Percentiles rank a stretch among this genome's conserved stretches.
Evolutionary conservation across 2,797 vertebrate species (phyloP).

Genomic region (Nyctalus aviator): DNA sequence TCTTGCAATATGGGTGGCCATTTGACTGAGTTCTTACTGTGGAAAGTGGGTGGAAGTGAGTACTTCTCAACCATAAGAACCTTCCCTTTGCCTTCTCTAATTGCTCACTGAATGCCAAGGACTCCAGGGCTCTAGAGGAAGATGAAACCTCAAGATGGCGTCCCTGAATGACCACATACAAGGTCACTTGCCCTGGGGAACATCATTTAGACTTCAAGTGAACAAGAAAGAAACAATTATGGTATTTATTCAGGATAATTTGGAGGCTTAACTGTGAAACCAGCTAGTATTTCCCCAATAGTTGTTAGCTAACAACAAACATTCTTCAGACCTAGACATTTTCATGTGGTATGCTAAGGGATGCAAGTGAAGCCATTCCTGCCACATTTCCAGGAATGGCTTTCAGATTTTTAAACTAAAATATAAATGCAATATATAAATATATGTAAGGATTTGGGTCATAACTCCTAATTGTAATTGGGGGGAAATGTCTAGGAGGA

Average conservation of each 20-base stretch:
- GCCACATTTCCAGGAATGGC: neutral
- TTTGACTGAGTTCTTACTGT: neutral
- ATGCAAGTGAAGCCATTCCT: neutral
- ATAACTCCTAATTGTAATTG: neutral
- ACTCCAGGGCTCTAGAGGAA: neutral
- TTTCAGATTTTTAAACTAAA: neutral
- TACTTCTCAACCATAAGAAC: neutral
- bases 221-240: neutral
- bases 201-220: neutral
- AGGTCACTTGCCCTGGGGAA: neutral
- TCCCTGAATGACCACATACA: neutral
- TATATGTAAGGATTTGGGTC: neutral
- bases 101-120: neutral
- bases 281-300: constrained; percentile 5
- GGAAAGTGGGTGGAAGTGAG: neutral
- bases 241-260: neutral
- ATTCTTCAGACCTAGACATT: neutral
- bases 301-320: neutral
- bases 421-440: constrained; percentile 8
- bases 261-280: neutral
- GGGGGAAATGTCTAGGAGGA: neutral
- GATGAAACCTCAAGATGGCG: neutral
- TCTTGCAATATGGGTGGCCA: neutral
- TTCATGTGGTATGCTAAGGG: neutral
- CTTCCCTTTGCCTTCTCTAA: neutral